Evolutionary conservation across 2,888 invertebrate genomes (phyloP).

Genomic region (Drosophila sordidapex): DNA sequence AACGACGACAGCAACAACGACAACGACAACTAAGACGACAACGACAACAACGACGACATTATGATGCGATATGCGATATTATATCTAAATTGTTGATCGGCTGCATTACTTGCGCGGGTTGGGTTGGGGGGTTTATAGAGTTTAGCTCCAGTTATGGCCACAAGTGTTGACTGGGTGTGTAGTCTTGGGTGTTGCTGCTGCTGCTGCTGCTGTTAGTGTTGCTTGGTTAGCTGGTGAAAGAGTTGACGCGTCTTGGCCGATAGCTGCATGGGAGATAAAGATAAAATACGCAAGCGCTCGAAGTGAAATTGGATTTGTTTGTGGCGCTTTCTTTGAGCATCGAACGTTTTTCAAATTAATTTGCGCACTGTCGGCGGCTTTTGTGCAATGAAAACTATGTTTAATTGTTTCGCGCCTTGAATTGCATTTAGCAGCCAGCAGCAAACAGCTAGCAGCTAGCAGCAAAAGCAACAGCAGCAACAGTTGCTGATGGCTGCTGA

Average conservation of each 20-base stretch:
- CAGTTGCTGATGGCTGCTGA: slow-evolving; percentile 32
- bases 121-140: slow-evolving; percentile 7
- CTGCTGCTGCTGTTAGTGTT: slow-evolving; percentile 14
- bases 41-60: slow-evolving; percentile 64
- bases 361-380: slow-evolving; percentile 70
- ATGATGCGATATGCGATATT: slow-evolving; percentile 82
- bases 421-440: slow-evolving; percentile 46
- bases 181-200: slow-evolving; percentile 68
- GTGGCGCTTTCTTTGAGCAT: slow-evolving; percentile 73
- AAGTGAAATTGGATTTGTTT: slow-evolving; percentile 79
- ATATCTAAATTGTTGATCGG: slow-evolving; percentile 81
- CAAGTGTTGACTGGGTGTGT: slow-evolving; percentile 42
- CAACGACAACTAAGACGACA: slow-evolving; percentile 33
- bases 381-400: slow-evolving; percentile 81
- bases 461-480: slow-evolving; percentile 34
- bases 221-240: slow-evolving; percentile 63
- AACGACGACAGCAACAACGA: slow-evolving; percentile 33
- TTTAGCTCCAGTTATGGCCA: slow-evolving; percentile 75
- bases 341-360: slow-evolving; percentile 67
- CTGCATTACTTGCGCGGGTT: slow-evolving; percentile 62
- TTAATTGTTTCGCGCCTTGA: slow-evolving; percentile 79
- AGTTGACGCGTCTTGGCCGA: slow-evolving; percentile 57
- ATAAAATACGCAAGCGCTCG: slow-evolving; percentile 57
- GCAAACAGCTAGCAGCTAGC: slow-evolving; percentile 3
- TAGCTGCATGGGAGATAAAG: slow-evolving; percentile 67